phyloP scores from a whole-genome alignment of 1,140 invertebrate species.

The Macrosteles quadrilineatus region DNA sequence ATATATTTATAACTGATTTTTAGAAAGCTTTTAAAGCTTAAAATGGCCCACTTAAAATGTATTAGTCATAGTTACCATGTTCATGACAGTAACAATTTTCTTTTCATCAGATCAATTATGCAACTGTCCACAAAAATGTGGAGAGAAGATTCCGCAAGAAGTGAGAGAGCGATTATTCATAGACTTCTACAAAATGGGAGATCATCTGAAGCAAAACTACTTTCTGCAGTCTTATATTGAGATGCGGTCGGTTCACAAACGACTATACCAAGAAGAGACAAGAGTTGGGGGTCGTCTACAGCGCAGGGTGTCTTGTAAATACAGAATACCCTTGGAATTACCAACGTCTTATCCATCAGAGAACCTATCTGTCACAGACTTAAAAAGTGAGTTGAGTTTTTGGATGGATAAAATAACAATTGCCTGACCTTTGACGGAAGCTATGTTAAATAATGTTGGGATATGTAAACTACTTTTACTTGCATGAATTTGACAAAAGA shows the following conservation, averaged over 20 bases:
- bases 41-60: too few species aligned
- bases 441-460: too few species aligned
- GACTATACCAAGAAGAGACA: slow-evolving; percentile 40
- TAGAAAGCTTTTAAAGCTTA: too few species aligned
- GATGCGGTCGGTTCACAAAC: slow-evolving; percentile 45
- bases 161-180: slow-evolving; percentile 51
- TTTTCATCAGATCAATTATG: slow-evolving; percentile 49
- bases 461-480: too few species aligned
- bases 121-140: slow-evolving; percentile 57
- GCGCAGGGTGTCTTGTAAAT: slow-evolving; percentile 54
- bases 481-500: too few species aligned
- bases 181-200: slow-evolving; percentile 53
- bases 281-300: slow-evolving; percentile 39
- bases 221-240: slow-evolving; percentile 53
- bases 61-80: too few species aligned
- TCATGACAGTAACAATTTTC: too few species aligned
- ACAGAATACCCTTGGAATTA: slow-evolving; percentile 48
- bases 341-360: slow-evolving; percentile 2
- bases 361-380: slow-evolving; percentile 17
- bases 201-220: slow-evolving; percentile 52
- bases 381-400: slow-evolving; percentile 13
- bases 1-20: too few species aligned
- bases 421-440: too few species aligned
- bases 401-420: too few species aligned
- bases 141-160: slow-evolving; percentile 51